Evolutionary conservation across 2,113 vertebrate genomes (phyloP).

Genomic region (Oriolus oriolus): DNA sequence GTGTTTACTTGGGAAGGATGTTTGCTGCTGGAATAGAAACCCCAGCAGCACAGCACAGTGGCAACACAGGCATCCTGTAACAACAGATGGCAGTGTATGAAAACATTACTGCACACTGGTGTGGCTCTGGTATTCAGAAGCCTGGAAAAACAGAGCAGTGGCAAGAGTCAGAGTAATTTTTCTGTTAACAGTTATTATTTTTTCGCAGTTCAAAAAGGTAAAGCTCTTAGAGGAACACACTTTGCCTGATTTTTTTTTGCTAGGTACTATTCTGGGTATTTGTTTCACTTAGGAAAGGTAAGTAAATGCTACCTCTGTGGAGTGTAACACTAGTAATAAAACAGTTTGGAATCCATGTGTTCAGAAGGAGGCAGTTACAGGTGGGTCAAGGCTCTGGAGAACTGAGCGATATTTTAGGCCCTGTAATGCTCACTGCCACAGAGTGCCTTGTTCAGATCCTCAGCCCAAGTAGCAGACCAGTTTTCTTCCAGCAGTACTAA

Average conservation of each 20-base stretch:
- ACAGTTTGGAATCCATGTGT: not conserved
- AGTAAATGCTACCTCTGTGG: not conserved
- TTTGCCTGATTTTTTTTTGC: not conserved
- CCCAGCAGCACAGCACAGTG: fast-evolving
- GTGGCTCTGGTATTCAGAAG: not conserved
- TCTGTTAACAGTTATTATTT: not conserved
- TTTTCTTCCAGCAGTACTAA: not conserved
- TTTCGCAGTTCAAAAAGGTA: not conserved
- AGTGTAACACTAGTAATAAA: not conserved
- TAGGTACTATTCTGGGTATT: not conserved
- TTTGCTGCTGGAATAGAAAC: not conserved
- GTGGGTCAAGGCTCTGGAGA: not conserved
- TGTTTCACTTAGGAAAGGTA: not conserved
- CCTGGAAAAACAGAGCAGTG: not conserved
- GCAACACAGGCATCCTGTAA: not conserved
- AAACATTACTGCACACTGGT: not conserved
- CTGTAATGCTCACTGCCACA: not conserved
- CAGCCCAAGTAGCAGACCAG: not conserved
- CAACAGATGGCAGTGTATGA: conserved; percentile 42
- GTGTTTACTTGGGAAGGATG: not conserved
- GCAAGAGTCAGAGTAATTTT: not conserved
- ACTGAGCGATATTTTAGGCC: not conserved
- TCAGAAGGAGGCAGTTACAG: not conserved
- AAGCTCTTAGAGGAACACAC: not conserved
- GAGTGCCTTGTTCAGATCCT: not conserved